Evolutionary conservation across 2,797 vertebrate genomes (phyloP).

Genomic region (Podarcis siculus): DNA sequence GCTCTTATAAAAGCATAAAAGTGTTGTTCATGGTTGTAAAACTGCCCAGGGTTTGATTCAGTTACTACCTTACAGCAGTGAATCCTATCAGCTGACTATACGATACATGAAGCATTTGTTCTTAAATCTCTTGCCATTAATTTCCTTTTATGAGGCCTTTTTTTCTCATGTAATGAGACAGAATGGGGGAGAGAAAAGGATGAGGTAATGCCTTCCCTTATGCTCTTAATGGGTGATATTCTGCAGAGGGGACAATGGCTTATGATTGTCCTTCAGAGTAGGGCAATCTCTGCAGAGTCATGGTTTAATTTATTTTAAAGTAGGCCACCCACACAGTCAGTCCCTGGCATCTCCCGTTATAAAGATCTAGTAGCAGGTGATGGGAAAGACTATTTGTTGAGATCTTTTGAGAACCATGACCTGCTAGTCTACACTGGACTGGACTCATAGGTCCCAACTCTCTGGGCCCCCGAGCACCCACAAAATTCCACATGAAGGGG

Average conservation of each 20-base stretch:
- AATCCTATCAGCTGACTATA: slow-evolving; percentile 27
- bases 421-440: background rate
- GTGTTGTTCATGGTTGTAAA: slow-evolving; percentile 36
- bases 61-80: slow-evolving; percentile 27
- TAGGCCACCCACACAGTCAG: background rate
- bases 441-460: too few species aligned
- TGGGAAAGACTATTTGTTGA: background rate
- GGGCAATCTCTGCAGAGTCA: background rate
- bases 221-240: slow-evolving; percentile 17
- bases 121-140: slow-evolving; percentile 27
- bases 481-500: too few species aligned
- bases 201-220: slow-evolving; percentile 10
- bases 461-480: too few species aligned
- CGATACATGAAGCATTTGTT: slow-evolving; percentile 38
- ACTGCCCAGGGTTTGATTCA: slow-evolving; percentile 36
- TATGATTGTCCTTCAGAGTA: slow-evolving; percentile 7
- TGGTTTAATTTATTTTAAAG: background rate
- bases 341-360: background rate
- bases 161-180: background rate
- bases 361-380: background rate
- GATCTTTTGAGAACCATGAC: background rate
- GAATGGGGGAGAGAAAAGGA: background rate
- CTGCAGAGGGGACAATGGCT: background rate
- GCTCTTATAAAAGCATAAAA: slow-evolving; percentile 26
- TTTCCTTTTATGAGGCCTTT: slow-evolving; percentile 15